Percentiles rank a stretch among this genome's conserved stretches.
These are phyloP conservation scores for Eremobia ochroleuca DNA, from an alignment of 2,888 invertebrate genomes.

Conservation along the genomic window DNA sequence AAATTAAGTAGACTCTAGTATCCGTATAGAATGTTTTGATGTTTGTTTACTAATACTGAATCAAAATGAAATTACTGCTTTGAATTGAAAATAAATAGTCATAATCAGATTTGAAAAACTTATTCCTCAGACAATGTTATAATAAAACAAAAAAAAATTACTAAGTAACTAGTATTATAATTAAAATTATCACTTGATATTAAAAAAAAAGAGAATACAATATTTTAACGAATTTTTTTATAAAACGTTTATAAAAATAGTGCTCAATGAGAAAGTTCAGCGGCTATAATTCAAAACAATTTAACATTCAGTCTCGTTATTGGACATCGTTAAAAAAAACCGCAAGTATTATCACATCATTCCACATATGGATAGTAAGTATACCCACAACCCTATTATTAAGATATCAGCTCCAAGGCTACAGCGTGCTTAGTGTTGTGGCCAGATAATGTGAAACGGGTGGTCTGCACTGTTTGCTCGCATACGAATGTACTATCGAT, in stretches of 20 bases:
- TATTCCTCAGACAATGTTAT: neutral
- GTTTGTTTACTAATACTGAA: neutral
- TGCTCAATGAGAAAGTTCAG: neutral
- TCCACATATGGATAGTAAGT: slow-evolving; percentile 49
- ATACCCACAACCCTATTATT: slow-evolving; percentile 64
- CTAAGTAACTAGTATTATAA: neutral
- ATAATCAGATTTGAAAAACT: neutral
- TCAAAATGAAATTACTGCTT: neutral
- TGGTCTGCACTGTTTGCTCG: slow-evolving; percentile 57
- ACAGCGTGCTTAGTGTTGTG: slow-evolving; percentile 68
- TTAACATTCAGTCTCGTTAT: neutral
- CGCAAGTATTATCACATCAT: neutral
- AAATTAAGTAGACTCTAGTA: neutral
- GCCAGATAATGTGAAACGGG: slow-evolving; percentile 64
- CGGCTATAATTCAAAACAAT: neutral
- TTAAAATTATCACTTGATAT: neutral
- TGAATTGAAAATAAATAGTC: neutral
- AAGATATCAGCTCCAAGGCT: slow-evolving; percentile 69
- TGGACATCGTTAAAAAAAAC: neutral
- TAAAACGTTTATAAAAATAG: neutral
- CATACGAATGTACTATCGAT: slow-evolving; percentile 64
- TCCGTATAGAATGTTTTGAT: neutral
- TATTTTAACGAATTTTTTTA: neutral
- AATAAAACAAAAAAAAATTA: neutral
- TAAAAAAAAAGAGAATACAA: neutral